Conservation (phyloP, 2,113 vertebrate genomes). For the Tursiops truncatus region DNA sequence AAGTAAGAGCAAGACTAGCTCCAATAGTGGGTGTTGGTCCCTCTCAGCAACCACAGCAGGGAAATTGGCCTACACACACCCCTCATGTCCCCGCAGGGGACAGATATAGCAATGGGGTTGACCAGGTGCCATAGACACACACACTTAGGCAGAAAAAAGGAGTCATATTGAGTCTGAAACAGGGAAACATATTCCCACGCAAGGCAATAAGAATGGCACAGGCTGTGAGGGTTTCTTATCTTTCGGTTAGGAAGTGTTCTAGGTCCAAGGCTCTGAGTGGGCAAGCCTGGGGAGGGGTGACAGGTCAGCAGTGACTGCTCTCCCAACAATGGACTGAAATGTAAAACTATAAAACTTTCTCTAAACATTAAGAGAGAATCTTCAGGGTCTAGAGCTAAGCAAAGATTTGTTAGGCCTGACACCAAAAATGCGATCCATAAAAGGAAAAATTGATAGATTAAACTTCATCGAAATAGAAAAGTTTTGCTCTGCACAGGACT, state of each 20-base stretch:
- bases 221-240: neutral
- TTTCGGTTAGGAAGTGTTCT: neutral
- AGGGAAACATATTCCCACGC: neutral
- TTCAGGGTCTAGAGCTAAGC: neutral
- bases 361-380: neutral
- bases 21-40: neutral
- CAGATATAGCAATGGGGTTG: neutral
- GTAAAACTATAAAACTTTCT: neutral
- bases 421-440: neutral
- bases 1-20: neutral
- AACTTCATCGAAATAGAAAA: slow-evolving; percentile 20
- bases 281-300: neutral
- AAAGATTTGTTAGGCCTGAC: slow-evolving; percentile 9
- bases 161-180: neutral
- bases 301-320: neutral
- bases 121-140: neutral
- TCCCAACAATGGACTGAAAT: neutral
- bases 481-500: neutral
- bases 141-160: neutral
- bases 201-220: neutral
- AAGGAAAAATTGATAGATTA: neutral
- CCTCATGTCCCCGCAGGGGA: neutral
- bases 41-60: neutral
- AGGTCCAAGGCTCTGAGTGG: neutral
- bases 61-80: neutral